Percentiles rank a stretch among this genome's conserved stretches.
Evolutionary conservation across 2,888 invertebrate genomes (phyloP).

Genomic region (Theodoxus fluviatilis): DNA sequence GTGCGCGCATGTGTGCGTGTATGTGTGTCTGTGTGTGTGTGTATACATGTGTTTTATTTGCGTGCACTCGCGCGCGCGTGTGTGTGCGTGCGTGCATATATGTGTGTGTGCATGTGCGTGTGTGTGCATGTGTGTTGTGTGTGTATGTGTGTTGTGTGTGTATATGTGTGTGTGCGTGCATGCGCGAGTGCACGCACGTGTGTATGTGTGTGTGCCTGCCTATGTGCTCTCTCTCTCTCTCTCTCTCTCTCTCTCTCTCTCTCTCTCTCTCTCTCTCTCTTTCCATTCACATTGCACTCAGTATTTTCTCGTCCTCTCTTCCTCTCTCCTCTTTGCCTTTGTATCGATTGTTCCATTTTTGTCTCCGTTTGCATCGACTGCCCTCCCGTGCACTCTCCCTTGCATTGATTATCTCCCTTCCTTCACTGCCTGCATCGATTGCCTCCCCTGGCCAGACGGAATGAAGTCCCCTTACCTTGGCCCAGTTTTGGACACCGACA

Average conservation of each 20-base stretch:
- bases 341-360: not conserved
- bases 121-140: not conserved
- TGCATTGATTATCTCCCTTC: not conserved
- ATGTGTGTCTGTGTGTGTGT: too few relatives aligned
- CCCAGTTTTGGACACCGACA: too few relatives aligned
- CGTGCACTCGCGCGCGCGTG: too few relatives aligned
- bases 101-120: constrained; percentile 1
- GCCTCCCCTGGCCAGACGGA: too few relatives aligned
- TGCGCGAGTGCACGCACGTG: not conserved
- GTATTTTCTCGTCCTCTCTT: not conserved
- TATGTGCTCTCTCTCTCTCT: not conserved
- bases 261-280: too few relatives aligned
- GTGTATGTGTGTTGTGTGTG: not conserved
- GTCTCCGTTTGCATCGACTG: not conserved
- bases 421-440: not conserved
- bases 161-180: not conserved
- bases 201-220: not conserved
- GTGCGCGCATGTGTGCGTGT: too few relatives aligned
- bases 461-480: too few relatives aligned
- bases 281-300: not conserved
- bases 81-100: not conserved
- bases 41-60: too few relatives aligned
- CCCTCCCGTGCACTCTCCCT: not conserved
- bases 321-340: not conserved
- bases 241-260: not conserved